Evolutionary conservation across 2,888 invertebrate species (phyloP), one percentile per base, ranked within the genome.

Genomic region (Pseudoips prasinana): DNA sequence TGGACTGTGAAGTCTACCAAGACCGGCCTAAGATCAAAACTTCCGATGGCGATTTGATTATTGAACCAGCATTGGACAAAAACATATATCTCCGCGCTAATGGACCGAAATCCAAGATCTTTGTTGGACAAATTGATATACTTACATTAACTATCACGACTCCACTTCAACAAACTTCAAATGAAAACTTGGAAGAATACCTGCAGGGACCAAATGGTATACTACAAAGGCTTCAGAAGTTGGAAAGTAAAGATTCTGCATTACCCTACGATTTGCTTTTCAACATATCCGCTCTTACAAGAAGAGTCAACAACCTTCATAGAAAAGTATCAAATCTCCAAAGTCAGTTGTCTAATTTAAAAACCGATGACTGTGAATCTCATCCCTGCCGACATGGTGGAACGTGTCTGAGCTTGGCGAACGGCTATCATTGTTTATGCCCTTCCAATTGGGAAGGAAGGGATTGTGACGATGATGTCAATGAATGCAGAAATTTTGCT

Each of bases 371-470:
- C 41, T 97, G 97, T 63, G 66, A 73, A 9, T 92, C 91, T 31
- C 91, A 90, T 64, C 96, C 96, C 0, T 97, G 97, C 68, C 89
- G 90, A 64, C 94, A 97, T 71, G 96, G 96, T 3, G 97, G 95
- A 7, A 93, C 92, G 0, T 97, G 97, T 64, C 87, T 93, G 25
- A 94, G 94, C 66, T 72, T 92, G 32, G 93, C 90, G 57, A 92
- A 92, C 41, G 91, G 91, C 1, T 96, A 92, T 71, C 82, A 92
- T 23, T 97, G 97, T 63, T 82, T 91, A 33, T 97, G 97, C 65
- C 91, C 92, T 0, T 55, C 86, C 0, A 92, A 92, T 50, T 97
- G 96, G 93, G 95, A 96, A 67, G 87, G 87, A 26, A 59, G 58
- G 24, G 67, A 82, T 44, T 98, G 98, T 73, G 91, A 92, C 29